Evolutionary conservation across 2,113 vertebrate species (phyloP).

Genomic region (Rhipidura dahli): DNA sequence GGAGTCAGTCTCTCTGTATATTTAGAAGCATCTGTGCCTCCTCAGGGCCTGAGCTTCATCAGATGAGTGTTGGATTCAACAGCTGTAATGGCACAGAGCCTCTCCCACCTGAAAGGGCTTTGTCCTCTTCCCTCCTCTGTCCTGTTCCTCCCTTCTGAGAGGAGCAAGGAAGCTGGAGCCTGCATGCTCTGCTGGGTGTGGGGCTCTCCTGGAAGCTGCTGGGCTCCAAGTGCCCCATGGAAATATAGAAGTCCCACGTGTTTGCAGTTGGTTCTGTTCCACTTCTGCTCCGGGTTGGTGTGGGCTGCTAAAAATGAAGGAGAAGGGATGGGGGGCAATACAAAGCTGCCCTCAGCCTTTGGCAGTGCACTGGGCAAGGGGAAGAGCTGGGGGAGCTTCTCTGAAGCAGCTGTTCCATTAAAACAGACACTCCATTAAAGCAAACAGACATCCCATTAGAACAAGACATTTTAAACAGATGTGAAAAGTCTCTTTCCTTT

Average conservation of each 20-base stretch:
- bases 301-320: neutral
- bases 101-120: neutral
- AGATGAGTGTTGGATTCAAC: neutral
- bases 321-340: neutral
- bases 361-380: neutral
- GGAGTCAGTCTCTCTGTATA: neutral
- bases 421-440: neutral
- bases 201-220: neutral
- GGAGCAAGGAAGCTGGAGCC: neutral
- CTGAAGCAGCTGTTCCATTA: neutral
- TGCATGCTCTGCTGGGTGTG: neutral
- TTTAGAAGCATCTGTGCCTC: slow-evolving; percentile 39
- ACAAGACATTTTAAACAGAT: neutral
- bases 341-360: neutral
- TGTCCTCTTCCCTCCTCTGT: neutral
- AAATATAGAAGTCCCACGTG: rapidly evolving
- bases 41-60: neutral
- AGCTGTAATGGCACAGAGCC: neutral
- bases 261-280: neutral
- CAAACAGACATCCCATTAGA: neutral
- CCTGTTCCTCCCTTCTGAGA: neutral
- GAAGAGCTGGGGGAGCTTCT: neutral
- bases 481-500: neutral
- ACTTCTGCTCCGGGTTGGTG: neutral
- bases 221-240: neutral